Percentiles rank a stretch among this genome's conserved stretches.
These are phyloP conservation scores for Lepidurus arcticus DNA, from an alignment of 1,140 invertebrate genomes.

Conservation along the genomic window DNA sequence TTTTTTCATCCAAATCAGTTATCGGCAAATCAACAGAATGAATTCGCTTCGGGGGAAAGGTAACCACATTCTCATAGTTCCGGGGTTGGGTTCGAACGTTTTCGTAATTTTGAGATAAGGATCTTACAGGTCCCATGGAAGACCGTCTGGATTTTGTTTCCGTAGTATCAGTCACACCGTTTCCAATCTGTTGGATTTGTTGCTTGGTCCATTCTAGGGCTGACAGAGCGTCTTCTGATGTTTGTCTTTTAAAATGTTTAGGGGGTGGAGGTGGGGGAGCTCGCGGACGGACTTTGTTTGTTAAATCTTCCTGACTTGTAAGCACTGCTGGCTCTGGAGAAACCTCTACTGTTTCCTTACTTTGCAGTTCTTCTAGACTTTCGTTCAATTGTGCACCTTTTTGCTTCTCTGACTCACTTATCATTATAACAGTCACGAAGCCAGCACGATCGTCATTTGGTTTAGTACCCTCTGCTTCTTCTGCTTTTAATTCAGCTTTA, in stretches of 20 bases:
- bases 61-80: constrained; percentile 27
- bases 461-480: constrained; percentile 30
- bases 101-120: constrained; percentile 16
- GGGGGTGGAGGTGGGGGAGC: constrained; percentile 14
- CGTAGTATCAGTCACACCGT: background rate
- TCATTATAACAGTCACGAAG: constrained; percentile 33
- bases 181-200: constrained; percentile 32
- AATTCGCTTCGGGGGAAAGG: background rate
- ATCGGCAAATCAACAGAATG: constrained; percentile 24
- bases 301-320: background rate
- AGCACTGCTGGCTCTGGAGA: background rate
- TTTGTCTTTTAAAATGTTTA: constrained; percentile 25
- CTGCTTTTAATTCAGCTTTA: constrained; percentile 36
- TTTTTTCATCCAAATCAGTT: constrained; percentile 31
- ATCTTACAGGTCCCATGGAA: background rate
- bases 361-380: background rate
- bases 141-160: constrained; percentile 6
- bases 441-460: constrained; percentile 16
- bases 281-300: constrained; percentile 15
- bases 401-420: constrained; percentile 17
- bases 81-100: constrained; percentile 7
- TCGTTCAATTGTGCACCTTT: background rate
- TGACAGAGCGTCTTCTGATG: constrained; percentile 24
- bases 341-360: background rate
- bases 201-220: constrained; percentile 32